Base-by-base conservation (phyloP, 2,113 vertebrate genomes). In the Gulo gulo region DNA sequence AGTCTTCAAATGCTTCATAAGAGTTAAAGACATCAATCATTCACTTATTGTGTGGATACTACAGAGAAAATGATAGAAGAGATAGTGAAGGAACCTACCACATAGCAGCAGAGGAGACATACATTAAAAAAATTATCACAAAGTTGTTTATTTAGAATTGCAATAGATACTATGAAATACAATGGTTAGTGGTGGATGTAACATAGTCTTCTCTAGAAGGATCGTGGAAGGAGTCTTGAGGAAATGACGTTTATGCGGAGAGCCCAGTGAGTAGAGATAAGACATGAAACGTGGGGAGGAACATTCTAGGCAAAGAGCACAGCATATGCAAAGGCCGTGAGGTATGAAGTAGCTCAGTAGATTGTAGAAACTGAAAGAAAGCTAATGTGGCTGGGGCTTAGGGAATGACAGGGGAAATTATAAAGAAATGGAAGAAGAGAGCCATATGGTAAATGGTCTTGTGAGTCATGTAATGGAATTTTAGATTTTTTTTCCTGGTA, bases 181-280 rank as follows among this genome's bases (percentile, higher is more conserved):
- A 52, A 0, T 34, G 4, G 14, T 29, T 86, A 82, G 55, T 82
- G 26, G 10, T 34, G 12, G 36, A 45, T 55, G 45, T 74, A 21
- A 5, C 59, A 14, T 26, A 61, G 29, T 63, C 9, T 82, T 61
- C 47, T 91, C 26, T 42, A 74, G 59, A 96, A 94, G 85, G 92
- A 47, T 82, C 0, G 10, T 31, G 6, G 57, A 52, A 61, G 14
- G 34, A 23, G 4, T 74, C 26, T 82, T 93, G 29, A 88, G 26
- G 61, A 95, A 92, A n/a, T 91, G 29, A 59, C 85, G 21, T 80
- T 88, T 92, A n/a, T 95, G 65, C 16, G 16, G 36, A 93, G 29
- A 71, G 71, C 13, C 81, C 55, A 57, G 4, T n/a, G 13, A 67
- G 13, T 65, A 59, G 52, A 21, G 52, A 73, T 83, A 90, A 67